phyloP scores from a whole-genome alignment of 64 coral and sea anemone species.

The Orbicella faveolata region DNA sequence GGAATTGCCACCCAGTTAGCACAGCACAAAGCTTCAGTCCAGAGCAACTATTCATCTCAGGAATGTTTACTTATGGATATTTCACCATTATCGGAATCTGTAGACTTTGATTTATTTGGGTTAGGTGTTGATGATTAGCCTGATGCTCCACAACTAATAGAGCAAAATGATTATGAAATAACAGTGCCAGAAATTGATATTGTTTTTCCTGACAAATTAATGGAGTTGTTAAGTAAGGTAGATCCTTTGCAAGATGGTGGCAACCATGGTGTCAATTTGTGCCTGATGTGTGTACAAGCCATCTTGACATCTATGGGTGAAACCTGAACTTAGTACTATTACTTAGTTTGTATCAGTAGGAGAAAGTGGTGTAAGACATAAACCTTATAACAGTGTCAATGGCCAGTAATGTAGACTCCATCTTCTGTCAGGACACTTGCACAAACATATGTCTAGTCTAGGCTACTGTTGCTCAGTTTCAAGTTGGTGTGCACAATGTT shows the following conservation, averaged over 20 bases:
- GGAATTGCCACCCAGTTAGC: slow-evolving; percentile 81
- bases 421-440: not conserved
- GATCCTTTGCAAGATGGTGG: slow-evolving; percentile 11
- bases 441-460: not conserved
- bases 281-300: slow-evolving; percentile 21
- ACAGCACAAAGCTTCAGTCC: slow-evolving; percentile 70
- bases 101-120: slow-evolving; percentile 31
- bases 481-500: not conserved
- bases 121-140: slow-evolving; percentile 18
- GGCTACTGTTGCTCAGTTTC: not conserved
- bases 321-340: slow-evolving; percentile 3
- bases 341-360: not conserved
- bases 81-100: slow-evolving; percentile 12
- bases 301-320: slow-evolving; percentile 19
- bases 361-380: slow-evolving; percentile 2
- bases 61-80: slow-evolving; percentile 82
- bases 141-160: not conserved
- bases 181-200: slow-evolving; percentile 27
- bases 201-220: slow-evolving; percentile 7
- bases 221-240: not conserved
- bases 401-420: slow-evolving; percentile 5
- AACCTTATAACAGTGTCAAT: not conserved
- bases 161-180: slow-evolving; percentile 27
- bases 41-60: slow-evolving; percentile 66
- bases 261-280: slow-evolving; percentile 24